Percentiles rank a stretch among this genome's conserved stretches.
phyloP scores from a whole-genome alignment of 2,888 invertebrate genomes.

The Agonopterix arenella region DNA sequence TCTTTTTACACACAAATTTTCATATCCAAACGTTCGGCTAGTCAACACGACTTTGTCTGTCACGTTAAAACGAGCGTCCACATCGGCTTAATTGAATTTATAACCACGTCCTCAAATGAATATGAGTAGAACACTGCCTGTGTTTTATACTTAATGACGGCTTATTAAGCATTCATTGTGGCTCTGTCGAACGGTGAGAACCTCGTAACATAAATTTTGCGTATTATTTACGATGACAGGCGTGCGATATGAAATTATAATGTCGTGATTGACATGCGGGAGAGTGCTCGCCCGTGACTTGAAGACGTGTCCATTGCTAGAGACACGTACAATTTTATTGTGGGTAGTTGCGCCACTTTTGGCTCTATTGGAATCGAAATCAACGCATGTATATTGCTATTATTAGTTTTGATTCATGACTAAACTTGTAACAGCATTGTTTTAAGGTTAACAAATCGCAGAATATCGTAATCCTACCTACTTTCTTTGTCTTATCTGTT shows the following conservation, averaged over 20 bases:
- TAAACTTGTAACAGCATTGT: too few species aligned
- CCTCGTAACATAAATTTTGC: slow-evolving; percentile 76
- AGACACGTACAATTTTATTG: slow-evolving; percentile 19
- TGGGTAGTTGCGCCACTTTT: slow-evolving; percentile 16
- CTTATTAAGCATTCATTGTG: slow-evolving; percentile 63
- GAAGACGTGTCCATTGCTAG: slow-evolving; percentile 46
- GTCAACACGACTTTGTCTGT: slow-evolving; percentile 10
- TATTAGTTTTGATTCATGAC: too few species aligned
- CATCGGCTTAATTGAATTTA: slow-evolving; percentile 67
- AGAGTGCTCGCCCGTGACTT: slow-evolving; percentile 31
- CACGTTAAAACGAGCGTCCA: slow-evolving; percentile 18
- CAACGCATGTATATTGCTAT: too few species aligned
- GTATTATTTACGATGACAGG: slow-evolving; percentile 74
- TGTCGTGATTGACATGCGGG: slow-evolving; percentile 61
- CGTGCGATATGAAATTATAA: slow-evolving; percentile 75
- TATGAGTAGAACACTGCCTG: slow-evolving; percentile 52
- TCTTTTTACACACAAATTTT: too few species aligned
- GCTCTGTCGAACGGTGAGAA: slow-evolving; percentile 66
- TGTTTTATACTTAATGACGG: slow-evolving; percentile 42
- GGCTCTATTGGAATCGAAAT: not conserved
- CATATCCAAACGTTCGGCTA: not conserved
- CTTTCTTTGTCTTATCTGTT: too few species aligned
- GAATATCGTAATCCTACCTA: too few species aligned
- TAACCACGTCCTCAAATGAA: slow-evolving; percentile 69
- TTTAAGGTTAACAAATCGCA: too few species aligned